phyloP scores from a whole-genome alignment of 2,113 vertebrate genomes.

The Ceuthmochares aereus region DNA sequence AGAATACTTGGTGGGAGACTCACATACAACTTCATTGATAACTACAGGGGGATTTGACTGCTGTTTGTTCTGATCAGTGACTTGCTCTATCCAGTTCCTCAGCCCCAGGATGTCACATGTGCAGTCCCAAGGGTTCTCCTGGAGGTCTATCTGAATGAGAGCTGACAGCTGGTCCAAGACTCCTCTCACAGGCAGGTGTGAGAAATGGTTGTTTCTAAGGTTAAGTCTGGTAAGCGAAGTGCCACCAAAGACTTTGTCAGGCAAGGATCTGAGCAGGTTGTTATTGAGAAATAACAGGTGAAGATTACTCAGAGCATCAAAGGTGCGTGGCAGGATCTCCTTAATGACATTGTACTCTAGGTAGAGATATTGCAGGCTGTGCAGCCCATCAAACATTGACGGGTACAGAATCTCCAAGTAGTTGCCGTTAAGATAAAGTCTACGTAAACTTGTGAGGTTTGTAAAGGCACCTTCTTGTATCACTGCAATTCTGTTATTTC shows the following conservation, averaged over 20 bases:
- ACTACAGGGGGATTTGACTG: conserved; percentile 90
- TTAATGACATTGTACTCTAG: conserved; percentile 99
- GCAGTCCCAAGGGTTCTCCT: conserved; percentile 99
- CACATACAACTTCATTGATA: conserved; percentile 95
- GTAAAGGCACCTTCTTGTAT: conserved; percentile 96
- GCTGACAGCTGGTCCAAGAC: conserved; percentile 96
- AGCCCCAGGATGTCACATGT: conserved; percentile 93
- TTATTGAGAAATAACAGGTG: conserved; percentile 97
- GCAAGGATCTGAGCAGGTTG: conserved; percentile 91
- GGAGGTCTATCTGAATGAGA: conserved; percentile 98
- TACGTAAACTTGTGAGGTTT: conserved; percentile 92
- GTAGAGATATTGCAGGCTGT: conserved; percentile 96
- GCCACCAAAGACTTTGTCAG: conserved; percentile 89
- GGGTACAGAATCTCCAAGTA: conserved; percentile 93
- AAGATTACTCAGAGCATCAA: conserved; percentile 90
- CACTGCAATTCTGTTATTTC: conserved; percentile 93
- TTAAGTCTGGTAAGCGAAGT: conserved; percentile 96
- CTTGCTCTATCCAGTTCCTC: conserved; percentile 95
- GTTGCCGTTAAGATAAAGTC: conserved; percentile 97
- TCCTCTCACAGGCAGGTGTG: conserved; percentile 88
- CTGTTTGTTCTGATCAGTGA: conserved; percentile 55
- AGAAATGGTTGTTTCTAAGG: conserved; percentile 97
- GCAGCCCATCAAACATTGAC: conserved; percentile 89
- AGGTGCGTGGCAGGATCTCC: conserved; percentile 91
- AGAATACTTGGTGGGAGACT: conserved; percentile 91